Base-by-base conservation (phyloP, 2,888 invertebrate genomes). In the Pterostichus madidus region DNA sequence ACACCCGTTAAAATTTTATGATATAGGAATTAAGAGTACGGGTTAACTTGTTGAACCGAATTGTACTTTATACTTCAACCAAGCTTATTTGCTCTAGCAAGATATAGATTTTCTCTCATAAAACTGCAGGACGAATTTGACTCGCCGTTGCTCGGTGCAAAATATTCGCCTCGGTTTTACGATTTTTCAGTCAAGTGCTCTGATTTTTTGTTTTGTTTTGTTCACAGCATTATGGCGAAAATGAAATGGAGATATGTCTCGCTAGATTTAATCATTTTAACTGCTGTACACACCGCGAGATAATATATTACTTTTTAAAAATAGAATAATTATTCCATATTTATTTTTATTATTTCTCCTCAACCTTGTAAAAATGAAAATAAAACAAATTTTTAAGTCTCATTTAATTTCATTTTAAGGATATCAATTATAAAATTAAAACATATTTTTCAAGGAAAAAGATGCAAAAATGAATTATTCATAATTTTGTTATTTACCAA, bases 41-140 rank as follows among this genome's bases (percentile, higher is more conserved):
- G 49, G 49, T 31, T 79, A 79, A 83, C 83, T 83, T 83, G 83
- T 83, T 83, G 83, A 83, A 83, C 83, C 75, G 75, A 56, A 5
- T 39, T 39, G 7, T 39, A 39, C 3, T 7, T 39, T 39, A 1
- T 39, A 39, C 39, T 0, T 5, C 78, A 80, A 73, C 75, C 73
- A 32, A 56, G 39, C 5, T 46, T 2, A 75, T 80, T 80, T 80
- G 59, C 77, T 83, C 83, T 73, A 80, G 80, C 80, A 24, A 56
- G 80, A 73, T 83, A 83, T 83, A 80, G 83, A 83, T 83, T 80
- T 75, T 80, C 73, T 49, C 53, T 64, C 64, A 64, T 64, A 64
- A 64, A 49, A 49, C n/a, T 49, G 13, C 49, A 13, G 8, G 49
- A 49, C 49, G 49, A 49, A 49, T 49, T 49, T 49, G 49, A 49